These are phyloP conservation scores for Sesamia inferens DNA, from an alignment of 2,888 invertebrate species.

Conservation along the genomic window DNA sequence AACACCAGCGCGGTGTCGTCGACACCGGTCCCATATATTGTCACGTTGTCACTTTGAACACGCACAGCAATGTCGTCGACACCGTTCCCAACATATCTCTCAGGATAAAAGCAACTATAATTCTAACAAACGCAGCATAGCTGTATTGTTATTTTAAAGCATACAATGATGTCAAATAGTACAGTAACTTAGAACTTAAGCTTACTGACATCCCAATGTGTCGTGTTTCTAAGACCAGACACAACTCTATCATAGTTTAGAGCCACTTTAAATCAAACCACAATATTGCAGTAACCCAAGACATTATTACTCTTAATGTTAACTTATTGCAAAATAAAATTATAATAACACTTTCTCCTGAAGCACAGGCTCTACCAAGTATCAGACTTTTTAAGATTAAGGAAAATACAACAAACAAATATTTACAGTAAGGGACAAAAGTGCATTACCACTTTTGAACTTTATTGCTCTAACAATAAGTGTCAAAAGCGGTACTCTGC, in stretches of 20 bases:
- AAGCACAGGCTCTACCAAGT: no score
- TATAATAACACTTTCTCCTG: no score
- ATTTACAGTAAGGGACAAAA: no score
- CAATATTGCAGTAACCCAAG: background rate
- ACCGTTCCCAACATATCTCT: background rate
- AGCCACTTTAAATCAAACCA: conserved; percentile 1
- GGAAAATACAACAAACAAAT: no score
- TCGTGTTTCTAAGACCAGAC: no score
- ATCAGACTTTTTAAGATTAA: no score
- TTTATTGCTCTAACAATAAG: no score
- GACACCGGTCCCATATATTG: no score
- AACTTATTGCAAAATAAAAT: no score
- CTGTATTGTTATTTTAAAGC: background rate
- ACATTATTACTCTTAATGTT: background rate
- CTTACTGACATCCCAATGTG: background rate
- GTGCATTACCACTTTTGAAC: no score
- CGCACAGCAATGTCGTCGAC: background rate
- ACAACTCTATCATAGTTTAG: background rate
- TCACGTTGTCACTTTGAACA: background rate
- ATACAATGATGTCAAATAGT: background rate
- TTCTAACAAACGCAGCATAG: background rate
- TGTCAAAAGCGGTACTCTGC: no score
- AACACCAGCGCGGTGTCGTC: no score
- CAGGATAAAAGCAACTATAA: background rate
- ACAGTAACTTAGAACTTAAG: background rate